Base-by-base conservation (phyloP, 2,888 invertebrate species). In the Drosophila pegasa region DNA sequence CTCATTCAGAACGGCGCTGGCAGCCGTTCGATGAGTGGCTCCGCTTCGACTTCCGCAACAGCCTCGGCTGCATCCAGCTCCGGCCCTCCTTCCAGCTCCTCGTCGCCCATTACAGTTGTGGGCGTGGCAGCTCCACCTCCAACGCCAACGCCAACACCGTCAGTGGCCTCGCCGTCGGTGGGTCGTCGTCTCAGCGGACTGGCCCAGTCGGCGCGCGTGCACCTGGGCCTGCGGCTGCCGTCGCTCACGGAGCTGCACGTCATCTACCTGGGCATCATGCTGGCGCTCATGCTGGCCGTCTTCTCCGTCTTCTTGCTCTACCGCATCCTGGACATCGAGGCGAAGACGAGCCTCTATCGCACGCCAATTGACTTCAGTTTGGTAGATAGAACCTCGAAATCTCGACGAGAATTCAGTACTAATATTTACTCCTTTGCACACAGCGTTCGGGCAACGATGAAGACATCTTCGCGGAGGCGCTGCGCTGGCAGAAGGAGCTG, bases 401-500 rank as follows among this genome's bases (percentile, higher is more conserved):
- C 9, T 1, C 12, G 1, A 0, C 12, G 37, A 3, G 14, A 3
- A 16, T 12, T 10, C 7, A 7, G 4, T 4, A 12, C 18, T 51
- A 18, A 10, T 22, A 7, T 18, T 18, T 3, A 7, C 12, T 6
- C n/a, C 45, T 6, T 6, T 3, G 16, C 12, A 6, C 16, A 43
- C 25, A 83, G 91, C 90, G 84, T 45, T 75, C 88, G 88, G 94
- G 94, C 35, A 93, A 94, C 80, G 94, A 95, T 90, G 76, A 94
- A 75, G 93, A 94, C 76, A 93, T 94, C 55, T 95, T 95, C 92
- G 93, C 94, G 48, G 95, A 95, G 91, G 92, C 96, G 68, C 93
- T 95, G 48, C 93, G 94, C 65, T 95, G 95, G 95, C 95, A 95
- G 72, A 93, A 94, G 74, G 93, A 95, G 72, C 91, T 96, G 83